These are phyloP conservation scores for Acanthosepion pharaonis DNA, from an alignment of 2,888 invertebrate genomes.

Conservation along the genomic window DNA sequence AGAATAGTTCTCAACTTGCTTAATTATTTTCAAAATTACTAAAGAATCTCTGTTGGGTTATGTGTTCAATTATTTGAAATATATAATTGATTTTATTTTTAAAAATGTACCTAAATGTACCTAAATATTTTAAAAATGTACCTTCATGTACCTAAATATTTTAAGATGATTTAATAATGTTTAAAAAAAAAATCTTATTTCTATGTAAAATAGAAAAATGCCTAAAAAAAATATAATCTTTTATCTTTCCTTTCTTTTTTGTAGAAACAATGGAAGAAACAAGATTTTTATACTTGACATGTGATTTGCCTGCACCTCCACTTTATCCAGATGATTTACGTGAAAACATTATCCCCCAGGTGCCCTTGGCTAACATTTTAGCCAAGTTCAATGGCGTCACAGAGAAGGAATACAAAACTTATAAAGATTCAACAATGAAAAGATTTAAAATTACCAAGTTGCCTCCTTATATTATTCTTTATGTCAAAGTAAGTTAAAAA, in stretches of 20 bases:
- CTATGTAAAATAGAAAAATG: too few relatives aligned
- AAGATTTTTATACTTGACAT: conserved; percentile 95
- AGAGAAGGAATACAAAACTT: conserved; percentile 99
- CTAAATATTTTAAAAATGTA: too few relatives aligned
- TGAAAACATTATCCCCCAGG: conserved; percentile 99
- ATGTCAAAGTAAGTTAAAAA: conserved; percentile 82
- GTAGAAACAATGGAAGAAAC: conserved; percentile 83
- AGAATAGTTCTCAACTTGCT: too few relatives aligned
- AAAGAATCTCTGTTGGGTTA: too few relatives aligned
- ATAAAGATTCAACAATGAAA: conserved; percentile 98
- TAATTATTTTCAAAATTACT: too few relatives aligned
- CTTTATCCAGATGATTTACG: conserved; percentile 95
- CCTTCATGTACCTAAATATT: too few relatives aligned
- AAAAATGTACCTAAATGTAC: too few relatives aligned
- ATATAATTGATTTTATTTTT: too few relatives aligned
- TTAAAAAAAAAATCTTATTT: too few relatives aligned
- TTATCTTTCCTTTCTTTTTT: neutral
- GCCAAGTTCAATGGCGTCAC: conserved; percentile 96
- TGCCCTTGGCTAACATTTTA: conserved; percentile 92
- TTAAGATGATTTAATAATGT: too few relatives aligned
- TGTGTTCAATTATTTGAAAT: too few relatives aligned
- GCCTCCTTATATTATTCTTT: conserved; percentile 95
- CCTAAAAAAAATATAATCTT: too few relatives aligned
- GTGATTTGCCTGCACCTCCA: conserved; percentile 97
- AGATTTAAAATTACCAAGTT: conserved; percentile 94